Evolutionary conservation across 2,797 vertebrate genomes (phyloP), one percentile per base, ranked within the genome.

Genomic region (Kryptolebias ocellatus): DNA sequence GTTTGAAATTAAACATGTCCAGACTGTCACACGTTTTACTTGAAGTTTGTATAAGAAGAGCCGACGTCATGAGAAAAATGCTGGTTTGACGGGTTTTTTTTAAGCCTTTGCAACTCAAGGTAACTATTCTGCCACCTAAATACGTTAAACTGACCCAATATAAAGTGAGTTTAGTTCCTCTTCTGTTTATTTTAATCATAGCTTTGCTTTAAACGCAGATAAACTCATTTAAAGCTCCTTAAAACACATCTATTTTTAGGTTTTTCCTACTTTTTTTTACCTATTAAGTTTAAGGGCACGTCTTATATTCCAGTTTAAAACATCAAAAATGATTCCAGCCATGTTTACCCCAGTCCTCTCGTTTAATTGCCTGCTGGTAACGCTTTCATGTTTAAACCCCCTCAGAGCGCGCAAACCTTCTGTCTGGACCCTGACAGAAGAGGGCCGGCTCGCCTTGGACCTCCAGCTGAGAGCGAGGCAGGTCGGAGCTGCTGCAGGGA

Each of bases 1-100:
- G 18, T 63, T 74, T 76, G 17, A 76, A 74, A 85, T 82, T 65
- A 89, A 88, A 87, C 61, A 60, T 78, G 79, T 84, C 80, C 64
- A 78, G 67, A 80, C 67, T 82, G 77, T 56, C 28, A 66, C 45
- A 31, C 5, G 27, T 69, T 53, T 50, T 55, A 67, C 11, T 39
- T 71, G 3, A 58, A 11, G 24, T 60, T 72, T 78, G 17, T 68
- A 70, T 42, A 57, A 70, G 28, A 67, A 3, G 12, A 34, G 47
- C 24, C 67, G 2, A 68, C 63, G 15, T 27, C 5, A 20, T 34
- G 9, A 6, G 31, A 16, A 53, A 53, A 9, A 5, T 12, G 31
- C 2, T 29, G 18, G 60, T 67, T 76, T 61, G 1, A 67, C 42
- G 52, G 5, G 31, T 3, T 24, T 24, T 24, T 24, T 24, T 9